Conservation (phyloP, 2,888 invertebrate genomes). For the Trisateles emortualis region DNA sequence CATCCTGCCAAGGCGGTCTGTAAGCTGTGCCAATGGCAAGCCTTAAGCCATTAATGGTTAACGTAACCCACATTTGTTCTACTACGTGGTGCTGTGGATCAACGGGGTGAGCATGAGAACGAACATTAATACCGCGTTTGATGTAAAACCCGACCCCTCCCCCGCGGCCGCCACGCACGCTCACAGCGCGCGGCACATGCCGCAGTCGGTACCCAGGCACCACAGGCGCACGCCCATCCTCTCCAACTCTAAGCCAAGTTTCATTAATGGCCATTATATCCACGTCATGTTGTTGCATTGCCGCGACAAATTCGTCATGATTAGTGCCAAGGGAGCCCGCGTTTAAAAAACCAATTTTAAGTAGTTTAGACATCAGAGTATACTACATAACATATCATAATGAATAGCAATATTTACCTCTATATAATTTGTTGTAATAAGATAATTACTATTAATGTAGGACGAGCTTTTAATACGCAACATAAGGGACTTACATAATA, state of each 20-base stretch:
- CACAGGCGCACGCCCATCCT: background rate
- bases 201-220: background rate
- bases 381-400: background rate
- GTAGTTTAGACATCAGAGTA: background rate
- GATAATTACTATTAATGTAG: too few relatives aligned
- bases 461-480: too few relatives aligned
- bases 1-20: too few relatives aligned
- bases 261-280: background rate
- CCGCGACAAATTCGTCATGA: background rate
- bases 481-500: too few relatives aligned
- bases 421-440: background rate
- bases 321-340: background rate
- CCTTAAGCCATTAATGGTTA: too few relatives aligned
- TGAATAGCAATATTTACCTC: background rate
- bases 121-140: background rate
- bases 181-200: background rate
- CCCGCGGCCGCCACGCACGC: constrained; percentile 6
- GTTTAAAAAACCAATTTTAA: background rate
- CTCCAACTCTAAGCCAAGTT: background rate
- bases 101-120: background rate
- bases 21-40: too few relatives aligned
- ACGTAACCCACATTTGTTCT: too few relatives aligned
- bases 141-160: background rate
- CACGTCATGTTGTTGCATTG: background rate
- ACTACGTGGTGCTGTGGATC: too few relatives aligned